phyloP scores from a whole-genome alignment of 2,113 vertebrate genomes.

The Lepus europaeus region DNA sequence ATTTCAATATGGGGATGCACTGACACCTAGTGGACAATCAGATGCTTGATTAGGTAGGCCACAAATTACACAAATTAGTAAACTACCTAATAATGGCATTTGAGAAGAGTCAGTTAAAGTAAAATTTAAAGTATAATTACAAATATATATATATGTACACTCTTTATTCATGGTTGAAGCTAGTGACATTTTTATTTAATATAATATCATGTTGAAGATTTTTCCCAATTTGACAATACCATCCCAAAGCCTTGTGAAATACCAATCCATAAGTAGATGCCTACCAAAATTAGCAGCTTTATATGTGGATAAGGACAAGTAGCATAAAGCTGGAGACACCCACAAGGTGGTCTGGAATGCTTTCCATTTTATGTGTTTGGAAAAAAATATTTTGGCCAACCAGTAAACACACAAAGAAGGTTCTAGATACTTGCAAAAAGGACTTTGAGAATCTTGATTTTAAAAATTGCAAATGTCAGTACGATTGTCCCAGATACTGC shows the following conservation, averaged over 20 bases:
- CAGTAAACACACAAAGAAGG: background rate
- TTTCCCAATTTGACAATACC: background rate
- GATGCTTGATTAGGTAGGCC: background rate
- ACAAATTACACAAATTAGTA: background rate
- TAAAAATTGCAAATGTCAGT: background rate
- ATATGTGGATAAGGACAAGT: background rate
- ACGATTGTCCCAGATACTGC: background rate
- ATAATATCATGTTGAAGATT: background rate
- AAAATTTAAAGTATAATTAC: slow-evolving; percentile 21
- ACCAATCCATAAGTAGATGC: background rate
- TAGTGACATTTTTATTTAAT: slow-evolving; percentile 1
- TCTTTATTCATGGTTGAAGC: background rate
- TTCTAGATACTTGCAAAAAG: background rate
- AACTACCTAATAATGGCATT: background rate
- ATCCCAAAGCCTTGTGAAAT: background rate
- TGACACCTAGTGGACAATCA: slow-evolving; percentile 86
- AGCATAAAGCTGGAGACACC: background rate
- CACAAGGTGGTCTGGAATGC: background rate
- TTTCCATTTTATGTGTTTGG: background rate
- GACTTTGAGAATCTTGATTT: background rate
- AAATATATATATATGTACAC: background rate
- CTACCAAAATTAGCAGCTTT: slow-evolving; percentile 8
- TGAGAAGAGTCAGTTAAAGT: background rate
- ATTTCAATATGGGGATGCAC: slow-evolving; percentile 48
- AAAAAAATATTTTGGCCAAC: background rate